phyloP scores from a whole-genome alignment of 2,888 invertebrate genomes.

The Cataglyphis rosenhaueri region DNA sequence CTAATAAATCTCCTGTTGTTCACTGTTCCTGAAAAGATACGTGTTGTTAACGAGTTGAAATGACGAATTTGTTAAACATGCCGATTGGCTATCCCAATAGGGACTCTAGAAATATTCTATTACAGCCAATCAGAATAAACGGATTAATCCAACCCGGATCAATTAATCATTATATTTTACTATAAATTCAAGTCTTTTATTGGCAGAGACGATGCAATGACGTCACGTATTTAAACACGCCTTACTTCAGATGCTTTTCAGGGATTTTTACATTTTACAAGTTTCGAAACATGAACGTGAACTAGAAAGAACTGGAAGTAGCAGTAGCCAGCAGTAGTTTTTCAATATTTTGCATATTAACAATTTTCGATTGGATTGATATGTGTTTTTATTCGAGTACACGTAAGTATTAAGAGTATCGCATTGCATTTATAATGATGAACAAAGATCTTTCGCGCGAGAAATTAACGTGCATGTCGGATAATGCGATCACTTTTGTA shows the following conservation, averaged over 20 bases:
- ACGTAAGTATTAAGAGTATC: conserved; percentile 62
- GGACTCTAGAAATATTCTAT: neutral
- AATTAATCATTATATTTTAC: too few species aligned
- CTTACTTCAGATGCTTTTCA: neutral
- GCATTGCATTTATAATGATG: neutral
- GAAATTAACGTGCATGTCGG: too few species aligned
- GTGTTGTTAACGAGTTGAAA: too few species aligned
- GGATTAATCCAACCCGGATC: too few species aligned
- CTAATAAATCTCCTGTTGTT: too few species aligned
- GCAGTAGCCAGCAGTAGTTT: conserved; percentile 71
- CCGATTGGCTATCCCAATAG: too few species aligned
- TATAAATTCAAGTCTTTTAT: too few species aligned
- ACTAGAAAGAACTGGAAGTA: conserved; percentile 74
- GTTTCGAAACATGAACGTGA: conserved; percentile 59
- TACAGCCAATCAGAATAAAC: neutral
- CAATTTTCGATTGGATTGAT: conserved; percentile 65
- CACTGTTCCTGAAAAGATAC: too few species aligned
- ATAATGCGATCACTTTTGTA: neutral
- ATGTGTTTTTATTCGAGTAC: conserved; percentile 61
- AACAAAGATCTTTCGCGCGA: neutral
- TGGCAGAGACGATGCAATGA: too few species aligned
- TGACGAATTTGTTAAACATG: too few species aligned
- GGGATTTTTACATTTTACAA: conserved; percentile 48
- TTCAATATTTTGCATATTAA: conserved; percentile 71
- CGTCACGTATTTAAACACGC: too few species aligned